Percentiles rank a stretch among this genome's conserved stretches.
phyloP scores from a whole-genome alignment of 2,888 invertebrate genomes.

The Caenorhabditis doughertyi region DNA sequence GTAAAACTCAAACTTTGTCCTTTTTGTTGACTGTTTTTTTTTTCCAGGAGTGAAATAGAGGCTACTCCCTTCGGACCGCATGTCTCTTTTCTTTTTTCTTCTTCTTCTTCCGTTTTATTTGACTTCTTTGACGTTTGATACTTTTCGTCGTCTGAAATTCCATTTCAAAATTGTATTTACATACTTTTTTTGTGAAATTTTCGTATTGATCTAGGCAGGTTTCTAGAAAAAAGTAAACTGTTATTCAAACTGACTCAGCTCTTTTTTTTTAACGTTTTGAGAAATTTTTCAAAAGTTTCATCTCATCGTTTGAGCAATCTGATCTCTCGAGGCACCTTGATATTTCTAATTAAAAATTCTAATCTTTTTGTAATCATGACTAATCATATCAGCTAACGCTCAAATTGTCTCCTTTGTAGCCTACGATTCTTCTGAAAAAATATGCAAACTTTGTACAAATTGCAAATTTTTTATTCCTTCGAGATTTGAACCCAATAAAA shows the following conservation, averaged over 20 bases:
- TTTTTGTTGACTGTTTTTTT: slow-evolving; percentile 31
- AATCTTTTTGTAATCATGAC: too few relatives aligned
- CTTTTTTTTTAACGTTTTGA: not conserved
- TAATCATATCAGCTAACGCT: too few relatives aligned
- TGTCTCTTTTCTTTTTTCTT: too few relatives aligned
- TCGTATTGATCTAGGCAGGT: not conserved
- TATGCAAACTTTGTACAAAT: not conserved
- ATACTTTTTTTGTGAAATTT: not conserved
- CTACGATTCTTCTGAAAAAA: not conserved
- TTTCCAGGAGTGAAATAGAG: slow-evolving; percentile 1
- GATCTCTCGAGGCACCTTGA: too few relatives aligned
- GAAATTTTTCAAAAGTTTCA: not conserved
- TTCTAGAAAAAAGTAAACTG: too few relatives aligned
- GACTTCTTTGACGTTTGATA: slow-evolving; percentile 16
- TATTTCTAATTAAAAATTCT: too few relatives aligned
- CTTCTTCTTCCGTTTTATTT: slow-evolving; percentile 20
- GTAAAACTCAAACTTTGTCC: slow-evolving; percentile 22
- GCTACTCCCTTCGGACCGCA: slow-evolving; percentile 2
- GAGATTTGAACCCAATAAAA: too few relatives aligned
- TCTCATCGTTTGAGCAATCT: too few relatives aligned
- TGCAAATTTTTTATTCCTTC: not conserved
- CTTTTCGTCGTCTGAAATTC: too few relatives aligned
- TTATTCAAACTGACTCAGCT: too few relatives aligned
- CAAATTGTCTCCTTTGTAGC: not conserved
- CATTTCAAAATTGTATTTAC: not conserved